Evolutionary conservation across 2,888 invertebrate genomes (phyloP), one percentile per base, ranked within the genome.

Genomic region (Kuschelorhynchus macadamiae): DNA sequence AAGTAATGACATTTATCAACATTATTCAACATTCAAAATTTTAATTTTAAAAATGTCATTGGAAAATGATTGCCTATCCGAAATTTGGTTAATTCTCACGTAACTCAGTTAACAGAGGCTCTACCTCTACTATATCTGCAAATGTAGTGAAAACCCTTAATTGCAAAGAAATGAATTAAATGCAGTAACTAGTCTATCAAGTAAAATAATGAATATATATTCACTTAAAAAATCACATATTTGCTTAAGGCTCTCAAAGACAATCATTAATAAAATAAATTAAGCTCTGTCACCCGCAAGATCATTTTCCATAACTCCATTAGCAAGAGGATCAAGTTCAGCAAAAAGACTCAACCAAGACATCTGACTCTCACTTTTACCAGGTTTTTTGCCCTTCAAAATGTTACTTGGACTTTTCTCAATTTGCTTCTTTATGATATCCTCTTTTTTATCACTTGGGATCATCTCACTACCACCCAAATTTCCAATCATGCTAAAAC

Each of bases 281-380:
- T 76, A 79, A 41, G 77, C 79, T 57, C 76, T 71, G 66, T 78
- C 77, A 8, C 74, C 77, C 11, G 74, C 71, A 53, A 57, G 63
- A 50, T 72, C 75, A 42, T 73, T 68, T 42, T 74, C 82, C 73
- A 81, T 78, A 75, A 95, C 93, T 39, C 95, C 94, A 85, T 96
- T 95, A 9, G 95, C 90, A 32, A 97, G 85, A 0, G 97, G 97
- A 85, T 97, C 97, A 64, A 97, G 84, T 83, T 97, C 97, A 36
- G 96, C 94, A 85, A 97, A 97, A 57, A 97, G 85, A 83, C 94
- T 94, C 80, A 95, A 91, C 97, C 97, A 97, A 11, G 82, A 81
- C 71, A 84, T 78, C 75, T 67, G 84, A 81, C 78, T 84, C 67
- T 74, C 75, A 32, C 73, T 74, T 62, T 73, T 77, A 3, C 69